Evolutionary conservation across 2,113 vertebrate genomes (phyloP), one percentile per base, ranked within the genome.

Genomic region (Colaptes auratus): DNA sequence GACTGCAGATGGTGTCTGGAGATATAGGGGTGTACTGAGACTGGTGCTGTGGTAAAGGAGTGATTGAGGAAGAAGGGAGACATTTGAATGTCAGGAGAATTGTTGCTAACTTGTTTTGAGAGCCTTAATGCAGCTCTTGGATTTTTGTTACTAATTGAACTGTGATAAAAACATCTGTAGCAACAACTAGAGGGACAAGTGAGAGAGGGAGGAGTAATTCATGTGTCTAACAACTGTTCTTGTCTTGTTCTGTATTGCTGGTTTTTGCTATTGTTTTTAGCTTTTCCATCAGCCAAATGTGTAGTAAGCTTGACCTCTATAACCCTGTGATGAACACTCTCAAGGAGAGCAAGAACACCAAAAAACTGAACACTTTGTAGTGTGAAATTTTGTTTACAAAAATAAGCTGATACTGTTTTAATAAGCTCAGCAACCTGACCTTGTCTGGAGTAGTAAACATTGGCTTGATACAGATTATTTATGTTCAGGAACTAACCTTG

Each of bases 231-330:
- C 17, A n/a, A 10, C 44, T 36, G 36, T 65, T 92, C 33, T 58
- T 13, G 20, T 56, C 70, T 60, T 36, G 5, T 48, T 88, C 3
- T 0, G 0, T 79, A 6, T 73, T 0, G 0, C 25, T 66, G 6
- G 39, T 10, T 46, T 59, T 70, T 80, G 60, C 33, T 6, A 2
- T 50, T 80, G 82, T 75, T 67, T 82, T 74, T 28, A 88, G 64
- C 28, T 28, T 83, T 78, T 93, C 78, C 75, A 25, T 52, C 33
- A 50, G 58, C 52, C 60, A 64, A 64, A 48, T 4, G 36, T 72
- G 27, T 44, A 60, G 27, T 44, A 60, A 95, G 36, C 52, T 42
- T 77, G 85, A 89, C 39, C 64, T 56, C n/a, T 85, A 7, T 44
- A 77, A 89, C 91, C 69, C 71, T 60, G 27, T 48, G 42, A 79